Conservation (phyloP, 2,888 invertebrate species). For the Tachina fera region DNA sequence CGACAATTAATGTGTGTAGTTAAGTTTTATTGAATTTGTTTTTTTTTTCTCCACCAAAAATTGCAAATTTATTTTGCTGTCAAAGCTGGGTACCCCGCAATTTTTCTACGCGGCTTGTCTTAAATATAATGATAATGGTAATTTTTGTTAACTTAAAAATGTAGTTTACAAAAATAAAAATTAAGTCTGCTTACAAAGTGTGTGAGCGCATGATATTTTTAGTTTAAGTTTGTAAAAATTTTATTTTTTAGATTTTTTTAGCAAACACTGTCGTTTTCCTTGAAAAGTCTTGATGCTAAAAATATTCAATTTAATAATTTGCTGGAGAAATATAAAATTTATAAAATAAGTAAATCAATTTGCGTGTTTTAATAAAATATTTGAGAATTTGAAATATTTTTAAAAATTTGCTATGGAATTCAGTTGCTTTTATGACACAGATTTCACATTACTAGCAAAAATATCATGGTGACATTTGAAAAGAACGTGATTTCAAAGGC, state of each 20-base stretch:
- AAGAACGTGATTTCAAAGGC: too few species aligned
- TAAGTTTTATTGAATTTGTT: slow-evolving; percentile 36
- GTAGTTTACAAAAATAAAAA: slow-evolving; percentile 16
- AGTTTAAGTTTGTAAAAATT: slow-evolving; percentile 40
- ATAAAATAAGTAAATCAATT: slow-evolving; percentile 24
- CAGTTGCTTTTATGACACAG: background rate
- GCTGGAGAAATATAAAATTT: slow-evolving; percentile 5
- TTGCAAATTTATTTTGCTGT: slow-evolving; percentile 56
- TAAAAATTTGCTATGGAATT: slow-evolving; percentile 17
- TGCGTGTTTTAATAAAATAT: slow-evolving; percentile 23
- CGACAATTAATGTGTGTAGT: slow-evolving; percentile 61
- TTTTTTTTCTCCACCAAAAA: slow-evolving; percentile 39
- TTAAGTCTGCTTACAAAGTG: slow-evolving; percentile 33
- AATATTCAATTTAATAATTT: slow-evolving; percentile 58
- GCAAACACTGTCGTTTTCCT: slow-evolving; percentile 66
- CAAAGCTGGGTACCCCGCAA: slow-evolving; percentile 21
- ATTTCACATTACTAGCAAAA: background rate
- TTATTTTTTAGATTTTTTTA: slow-evolving; percentile 20
- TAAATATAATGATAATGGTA: slow-evolving; percentile 7
- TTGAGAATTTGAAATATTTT: slow-evolving; percentile 41
- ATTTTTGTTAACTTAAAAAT: background rate
- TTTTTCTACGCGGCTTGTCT: background rate
- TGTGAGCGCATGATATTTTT: slow-evolving; percentile 54
- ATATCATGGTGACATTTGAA: too few species aligned
- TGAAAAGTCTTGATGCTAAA: slow-evolving; percentile 65